Conservation (phyloP, 2,113 vertebrate genomes). For the Astatoreochromis straeleni region DNA sequence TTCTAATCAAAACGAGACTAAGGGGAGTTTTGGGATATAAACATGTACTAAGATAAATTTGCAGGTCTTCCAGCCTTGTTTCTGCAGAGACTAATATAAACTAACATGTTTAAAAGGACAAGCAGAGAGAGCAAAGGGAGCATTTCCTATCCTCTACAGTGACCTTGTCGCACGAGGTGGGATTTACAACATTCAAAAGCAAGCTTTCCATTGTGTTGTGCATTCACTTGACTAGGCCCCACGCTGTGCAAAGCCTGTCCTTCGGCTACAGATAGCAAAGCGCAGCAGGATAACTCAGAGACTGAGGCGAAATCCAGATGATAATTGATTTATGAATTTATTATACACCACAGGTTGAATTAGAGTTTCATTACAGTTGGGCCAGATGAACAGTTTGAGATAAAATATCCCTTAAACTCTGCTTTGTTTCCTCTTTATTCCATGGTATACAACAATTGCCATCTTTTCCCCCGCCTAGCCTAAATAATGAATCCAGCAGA, state of each 20-base stretch:
- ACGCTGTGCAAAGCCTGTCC: slow-evolving; percentile 4
- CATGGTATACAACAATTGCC: background rate
- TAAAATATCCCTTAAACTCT: background rate
- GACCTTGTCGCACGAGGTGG: background rate
- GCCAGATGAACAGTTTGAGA: background rate
- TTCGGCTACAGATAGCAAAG: background rate
- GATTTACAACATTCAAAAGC: background rate
- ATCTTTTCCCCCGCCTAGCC: background rate
- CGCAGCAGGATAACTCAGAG: background rate
- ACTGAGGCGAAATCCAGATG: background rate
- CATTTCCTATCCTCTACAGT: background rate
- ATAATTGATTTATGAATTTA: slow-evolving; percentile 4
- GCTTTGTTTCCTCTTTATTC: background rate
- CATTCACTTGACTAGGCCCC: background rate
- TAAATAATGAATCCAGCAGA: background rate
- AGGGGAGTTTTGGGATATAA: background rate
- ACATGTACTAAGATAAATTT: background rate
- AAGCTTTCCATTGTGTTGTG: background rate
- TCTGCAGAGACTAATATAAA: background rate
- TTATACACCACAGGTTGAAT: background rate
- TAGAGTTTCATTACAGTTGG: background rate
- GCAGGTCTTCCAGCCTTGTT: background rate
- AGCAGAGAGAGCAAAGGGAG: background rate
- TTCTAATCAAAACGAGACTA: background rate
- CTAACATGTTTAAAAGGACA: background rate